These are phyloP conservation scores for Epinephelus cyanopodus DNA, from an alignment of 2,113 vertebrate genomes.

Conservation along the genomic window DNA sequence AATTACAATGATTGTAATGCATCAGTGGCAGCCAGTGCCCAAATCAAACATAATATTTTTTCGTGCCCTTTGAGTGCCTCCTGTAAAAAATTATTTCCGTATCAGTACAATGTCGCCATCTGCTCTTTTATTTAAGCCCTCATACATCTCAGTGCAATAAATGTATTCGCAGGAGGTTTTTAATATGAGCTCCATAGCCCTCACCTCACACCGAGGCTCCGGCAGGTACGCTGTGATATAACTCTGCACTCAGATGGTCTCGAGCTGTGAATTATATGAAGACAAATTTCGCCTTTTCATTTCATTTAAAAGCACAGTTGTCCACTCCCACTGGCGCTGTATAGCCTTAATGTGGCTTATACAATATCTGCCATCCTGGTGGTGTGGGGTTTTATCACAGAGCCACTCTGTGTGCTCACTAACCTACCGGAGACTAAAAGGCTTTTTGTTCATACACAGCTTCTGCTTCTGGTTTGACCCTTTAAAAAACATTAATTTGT, in stretches of 20 bases:
- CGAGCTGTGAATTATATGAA: constrained; percentile 56
- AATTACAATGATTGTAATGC: constrained; percentile 43
- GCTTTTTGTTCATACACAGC: constrained; percentile 33
- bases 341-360: constrained; percentile 35
- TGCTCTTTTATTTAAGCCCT: constrained; percentile 51
- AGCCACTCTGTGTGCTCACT: constrained; percentile 38
- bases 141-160: constrained; percentile 72
- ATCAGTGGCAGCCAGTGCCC: background rate
- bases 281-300: constrained; percentile 60
- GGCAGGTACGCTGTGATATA: constrained; percentile 56
- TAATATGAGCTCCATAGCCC: constrained; percentile 61
- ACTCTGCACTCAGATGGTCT: constrained; percentile 45
- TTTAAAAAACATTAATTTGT: constrained; percentile 29
- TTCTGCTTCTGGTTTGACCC: constrained; percentile 17
- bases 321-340: constrained; percentile 52
- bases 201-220: constrained; percentile 20
- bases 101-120: constrained; percentile 15
- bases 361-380: constrained; percentile 50
- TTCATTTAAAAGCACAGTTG: constrained; percentile 58
- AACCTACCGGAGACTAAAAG: constrained; percentile 38
- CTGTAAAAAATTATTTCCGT: constrained; percentile 33
- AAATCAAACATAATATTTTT: constrained; percentile 46
- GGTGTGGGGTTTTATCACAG: constrained; percentile 36
- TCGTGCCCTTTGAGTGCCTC: constrained; percentile 30
- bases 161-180: constrained; percentile 66